A percentile compares a stretch with the other conserved stretches of the same genome.
These are phyloP conservation scores for Scophthalmus maximus DNA, from an alignment of 2,113 vertebrate genomes.

Conservation along the genomic window DNA sequence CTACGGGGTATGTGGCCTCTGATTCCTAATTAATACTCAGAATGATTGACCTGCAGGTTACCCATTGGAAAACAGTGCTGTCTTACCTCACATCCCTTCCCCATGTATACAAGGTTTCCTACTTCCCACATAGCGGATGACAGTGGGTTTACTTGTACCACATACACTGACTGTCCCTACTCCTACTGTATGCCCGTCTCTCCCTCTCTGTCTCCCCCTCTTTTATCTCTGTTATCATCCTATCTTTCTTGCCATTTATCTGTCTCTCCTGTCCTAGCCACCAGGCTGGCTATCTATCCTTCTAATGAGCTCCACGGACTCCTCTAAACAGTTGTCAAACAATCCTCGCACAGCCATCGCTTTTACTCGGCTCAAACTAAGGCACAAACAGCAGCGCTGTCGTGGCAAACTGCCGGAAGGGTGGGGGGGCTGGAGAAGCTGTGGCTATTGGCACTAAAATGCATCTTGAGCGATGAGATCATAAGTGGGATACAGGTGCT, in stretches of 20 bases:
- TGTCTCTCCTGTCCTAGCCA: slow-evolving; percentile 58
- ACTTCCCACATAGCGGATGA: slow-evolving; percentile 25
- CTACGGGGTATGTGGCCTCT: slow-evolving; percentile 54
- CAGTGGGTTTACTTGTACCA: slow-evolving; percentile 30
- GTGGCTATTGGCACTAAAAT: slow-evolving; percentile 24
- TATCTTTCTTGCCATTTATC: slow-evolving; percentile 68
- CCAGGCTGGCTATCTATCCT: slow-evolving; percentile 85
- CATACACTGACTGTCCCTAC: slow-evolving; percentile 18
- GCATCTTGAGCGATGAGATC: slow-evolving; percentile 13
- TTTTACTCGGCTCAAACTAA: slow-evolving; percentile 73
- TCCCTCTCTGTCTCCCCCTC: neutral
- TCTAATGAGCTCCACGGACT: slow-evolving; percentile 87
- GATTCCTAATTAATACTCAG: slow-evolving; percentile 84
- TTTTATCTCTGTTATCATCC: slow-evolving; percentile 65
- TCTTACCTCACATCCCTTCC: neutral
- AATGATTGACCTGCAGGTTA: slow-evolving; percentile 74
- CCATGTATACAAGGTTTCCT: slow-evolving; percentile 14
- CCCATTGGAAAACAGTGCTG: slow-evolving; percentile 16
- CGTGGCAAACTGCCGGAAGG: slow-evolving; percentile 23
- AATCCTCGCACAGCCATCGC: slow-evolving; percentile 89
- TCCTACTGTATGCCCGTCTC: slow-evolving; percentile 28
- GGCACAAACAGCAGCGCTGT: slow-evolving; percentile 43
- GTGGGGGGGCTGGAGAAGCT: slow-evolving; percentile 20
- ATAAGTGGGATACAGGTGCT: slow-evolving; percentile 29
- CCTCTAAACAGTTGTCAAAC: slow-evolving; percentile 92